A percentile compares a stretch with the other conserved stretches of the same genome.
phyloP scores from a whole-genome alignment of 1,140 invertebrate genomes.

The Leptinotarsa defecta region DNA sequence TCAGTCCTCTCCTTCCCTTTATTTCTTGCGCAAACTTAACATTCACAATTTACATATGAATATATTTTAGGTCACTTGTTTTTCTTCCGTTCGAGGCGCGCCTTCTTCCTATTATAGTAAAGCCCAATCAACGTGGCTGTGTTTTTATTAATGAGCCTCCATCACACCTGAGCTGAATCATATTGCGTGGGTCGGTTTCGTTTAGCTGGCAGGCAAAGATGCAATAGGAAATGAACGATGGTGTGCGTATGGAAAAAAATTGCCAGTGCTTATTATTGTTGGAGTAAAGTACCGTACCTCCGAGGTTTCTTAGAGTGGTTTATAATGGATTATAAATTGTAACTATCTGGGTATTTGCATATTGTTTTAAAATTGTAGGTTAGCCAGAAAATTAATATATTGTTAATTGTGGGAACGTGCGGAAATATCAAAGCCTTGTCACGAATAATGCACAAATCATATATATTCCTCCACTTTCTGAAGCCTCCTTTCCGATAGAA shows the following conservation, averaged over 20 bases:
- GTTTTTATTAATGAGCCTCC: slow-evolving; percentile 33
- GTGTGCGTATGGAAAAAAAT: slow-evolving; percentile 16
- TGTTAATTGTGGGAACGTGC: slow-evolving; percentile 18
- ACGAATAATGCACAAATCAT: too few relatives aligned
- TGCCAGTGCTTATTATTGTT: slow-evolving; percentile 22
- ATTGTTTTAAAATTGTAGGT: slow-evolving; percentile 19
- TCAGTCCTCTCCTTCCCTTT: slow-evolving; percentile 21
- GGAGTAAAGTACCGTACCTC: slow-evolving; percentile 20
- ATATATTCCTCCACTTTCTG: too few relatives aligned
- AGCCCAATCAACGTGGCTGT: slow-evolving; percentile 28
- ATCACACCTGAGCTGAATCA: slow-evolving; percentile 33
- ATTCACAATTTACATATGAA: slow-evolving; percentile 28
- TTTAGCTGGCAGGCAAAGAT: slow-evolving; percentile 22
- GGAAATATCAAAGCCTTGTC: not conserved
- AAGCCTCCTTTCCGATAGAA: too few relatives aligned
- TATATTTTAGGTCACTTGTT: slow-evolving; percentile 33
- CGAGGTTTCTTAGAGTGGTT: slow-evolving; percentile 16
- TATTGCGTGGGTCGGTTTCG: slow-evolving; percentile 25
- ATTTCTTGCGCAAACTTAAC: slow-evolving; percentile 26
- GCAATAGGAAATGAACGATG: slow-evolving; percentile 28
- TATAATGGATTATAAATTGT: slow-evolving; percentile 30
- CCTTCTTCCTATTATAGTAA: slow-evolving; percentile 33
- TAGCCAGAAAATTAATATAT: slow-evolving; percentile 14
- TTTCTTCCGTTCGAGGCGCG: slow-evolving; percentile 28
- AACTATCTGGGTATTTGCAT: slow-evolving; percentile 29